Evolutionary conservation across 2,888 invertebrate genomes (phyloP).

Genomic region (Perizoma flavofasciatum): DNA sequence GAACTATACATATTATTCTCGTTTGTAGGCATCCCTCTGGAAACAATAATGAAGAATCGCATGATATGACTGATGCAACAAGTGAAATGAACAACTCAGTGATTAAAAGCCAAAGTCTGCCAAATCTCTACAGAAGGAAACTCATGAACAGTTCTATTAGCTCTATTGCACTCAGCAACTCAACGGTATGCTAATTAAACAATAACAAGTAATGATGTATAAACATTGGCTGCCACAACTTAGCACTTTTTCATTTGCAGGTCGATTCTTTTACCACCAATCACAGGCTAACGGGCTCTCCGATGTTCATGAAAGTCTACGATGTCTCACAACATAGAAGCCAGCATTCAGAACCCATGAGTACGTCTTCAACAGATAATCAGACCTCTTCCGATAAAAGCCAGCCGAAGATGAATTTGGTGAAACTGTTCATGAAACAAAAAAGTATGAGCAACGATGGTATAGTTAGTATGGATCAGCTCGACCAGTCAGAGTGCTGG

Average conservation of each 20-base stretch:
- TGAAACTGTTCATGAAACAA: constrained; percentile 95
- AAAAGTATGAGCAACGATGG: constrained; percentile 92
- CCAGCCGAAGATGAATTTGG: constrained; percentile 89
- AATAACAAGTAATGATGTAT: constrained; percentile 36
- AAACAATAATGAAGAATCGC: constrained; percentile 87
- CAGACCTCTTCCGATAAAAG: constrained; percentile 78
- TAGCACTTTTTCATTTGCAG: constrained; percentile 59
- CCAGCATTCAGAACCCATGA: constrained; percentile 81
- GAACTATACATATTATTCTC: constrained; percentile 5
- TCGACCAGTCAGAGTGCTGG: constrained; percentile 90
- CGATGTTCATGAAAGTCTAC: constrained; percentile 78
- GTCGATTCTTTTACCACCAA: constrained; percentile 79
- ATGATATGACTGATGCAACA: constrained; percentile 79
- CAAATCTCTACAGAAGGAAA: constrained; percentile 86
- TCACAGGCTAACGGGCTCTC: constrained; percentile 72
- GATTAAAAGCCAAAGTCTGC: constrained; percentile 91
- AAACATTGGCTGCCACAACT: constrained; percentile 35
- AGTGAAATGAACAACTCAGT: constrained; percentile 84
- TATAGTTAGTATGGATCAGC: constrained; percentile 89
- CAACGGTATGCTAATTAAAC: constrained; percentile 84
- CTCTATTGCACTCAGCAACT: constrained; percentile 86
- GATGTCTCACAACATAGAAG: constrained; percentile 78
- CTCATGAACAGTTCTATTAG: constrained; percentile 77
- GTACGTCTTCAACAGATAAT: constrained; percentile 80
- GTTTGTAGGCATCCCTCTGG: constrained; percentile 88